phyloP scores from a whole-genome alignment of 2,113 vertebrate genomes.

The Gnathonemus longibarbis region DNA sequence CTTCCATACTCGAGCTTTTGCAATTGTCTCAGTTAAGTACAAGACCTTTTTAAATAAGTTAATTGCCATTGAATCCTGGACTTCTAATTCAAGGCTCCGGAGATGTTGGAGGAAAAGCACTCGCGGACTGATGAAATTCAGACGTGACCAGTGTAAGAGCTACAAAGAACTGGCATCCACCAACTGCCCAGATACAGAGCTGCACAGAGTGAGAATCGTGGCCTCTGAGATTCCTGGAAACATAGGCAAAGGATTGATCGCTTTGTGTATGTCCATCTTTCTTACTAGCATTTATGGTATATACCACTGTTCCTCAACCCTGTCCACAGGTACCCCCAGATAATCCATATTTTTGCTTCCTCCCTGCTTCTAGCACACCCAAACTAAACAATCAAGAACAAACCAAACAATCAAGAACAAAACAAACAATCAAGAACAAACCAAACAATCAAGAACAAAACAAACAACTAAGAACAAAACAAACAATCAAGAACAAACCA shows the following conservation, averaged over 20 bases:
- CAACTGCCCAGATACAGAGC: neutral
- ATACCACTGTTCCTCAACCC: neutral
- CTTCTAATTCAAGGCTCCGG: neutral
- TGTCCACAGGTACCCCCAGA: neutral
- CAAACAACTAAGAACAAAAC: too few species aligned
- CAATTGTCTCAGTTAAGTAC: neutral
- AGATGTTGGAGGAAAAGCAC: neutral
- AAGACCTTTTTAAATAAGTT: neutral
- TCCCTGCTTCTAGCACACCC: neutral
- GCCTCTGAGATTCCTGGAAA: neutral
- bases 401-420: neutral
- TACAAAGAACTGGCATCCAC: neutral
- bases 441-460: neutral
- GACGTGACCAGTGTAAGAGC: neutral
- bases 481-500: neutral
- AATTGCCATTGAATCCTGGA: neutral
- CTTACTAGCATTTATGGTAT: neutral
- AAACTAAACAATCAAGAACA: neutral
- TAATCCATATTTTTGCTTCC: neutral
- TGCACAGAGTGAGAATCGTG: neutral
- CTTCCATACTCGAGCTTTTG: neutral
- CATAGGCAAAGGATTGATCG: neutral
- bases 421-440: neutral
- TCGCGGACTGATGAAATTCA: conserved; percentile 1
- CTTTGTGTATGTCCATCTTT: neutral